These are phyloP conservation scores for Drymodes brunneopygia DNA, from an alignment of 2,113 vertebrate species.

Conservation along the genomic window DNA sequence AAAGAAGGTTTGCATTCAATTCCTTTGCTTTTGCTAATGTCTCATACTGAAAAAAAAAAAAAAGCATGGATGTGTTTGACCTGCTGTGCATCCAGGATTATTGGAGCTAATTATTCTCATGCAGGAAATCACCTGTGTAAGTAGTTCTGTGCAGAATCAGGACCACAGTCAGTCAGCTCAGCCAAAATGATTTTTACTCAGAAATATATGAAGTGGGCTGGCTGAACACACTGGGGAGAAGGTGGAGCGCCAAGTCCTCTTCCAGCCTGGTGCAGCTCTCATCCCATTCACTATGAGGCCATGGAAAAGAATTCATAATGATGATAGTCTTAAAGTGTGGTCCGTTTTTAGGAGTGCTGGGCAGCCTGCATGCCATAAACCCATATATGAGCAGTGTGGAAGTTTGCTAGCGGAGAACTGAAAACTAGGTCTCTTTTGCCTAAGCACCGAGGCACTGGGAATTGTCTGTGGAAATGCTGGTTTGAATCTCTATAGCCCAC, in stretches of 20 bases:
- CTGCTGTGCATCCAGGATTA: background rate
- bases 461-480: background rate
- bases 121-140: background rate
- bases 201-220: background rate
- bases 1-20: background rate
- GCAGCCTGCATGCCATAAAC: background rate
- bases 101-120: background rate
- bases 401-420: background rate
- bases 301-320: background rate
- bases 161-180: background rate
- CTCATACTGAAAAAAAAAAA: background rate
- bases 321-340: background rate
- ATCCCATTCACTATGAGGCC: background rate
- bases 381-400: rapidly evolving
- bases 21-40: background rate
- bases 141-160: background rate
- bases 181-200: background rate
- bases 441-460: background rate
- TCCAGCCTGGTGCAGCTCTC: background rate
- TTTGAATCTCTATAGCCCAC: background rate
- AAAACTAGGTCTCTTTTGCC: background rate
- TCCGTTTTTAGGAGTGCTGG: background rate
- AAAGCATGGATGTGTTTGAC: background rate
- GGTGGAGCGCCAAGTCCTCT: background rate
- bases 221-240: background rate